Conservation (phyloP, 2,797 vertebrate species). For the Lutjanus argentimaculatus region DNA sequence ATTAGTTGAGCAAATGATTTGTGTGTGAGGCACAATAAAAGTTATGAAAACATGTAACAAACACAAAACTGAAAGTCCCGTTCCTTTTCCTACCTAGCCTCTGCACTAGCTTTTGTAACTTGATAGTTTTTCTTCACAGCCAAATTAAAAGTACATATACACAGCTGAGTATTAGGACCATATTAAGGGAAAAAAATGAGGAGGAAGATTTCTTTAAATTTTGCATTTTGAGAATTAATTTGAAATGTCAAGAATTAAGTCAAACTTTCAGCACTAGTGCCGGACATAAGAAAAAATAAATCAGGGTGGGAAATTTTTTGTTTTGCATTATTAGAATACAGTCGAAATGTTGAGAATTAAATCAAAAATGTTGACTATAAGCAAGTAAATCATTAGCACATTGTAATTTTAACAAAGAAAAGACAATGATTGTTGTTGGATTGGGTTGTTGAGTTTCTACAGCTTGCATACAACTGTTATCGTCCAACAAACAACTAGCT, state of each 20-base stretch:
- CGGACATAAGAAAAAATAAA: no score
- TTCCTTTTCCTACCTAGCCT: background rate
- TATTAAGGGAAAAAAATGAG: no score
- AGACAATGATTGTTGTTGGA: background rate
- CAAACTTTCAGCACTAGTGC: no score
- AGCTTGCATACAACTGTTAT: background rate
- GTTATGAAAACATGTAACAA: slow-evolving; percentile 13
- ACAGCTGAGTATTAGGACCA: background rate
- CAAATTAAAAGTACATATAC: background rate
- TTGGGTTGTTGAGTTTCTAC: background rate
- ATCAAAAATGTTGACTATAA: no score
- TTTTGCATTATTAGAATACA: no score
- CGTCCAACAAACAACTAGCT: background rate
- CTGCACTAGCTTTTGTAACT: background rate
- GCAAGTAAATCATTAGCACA: background rate
- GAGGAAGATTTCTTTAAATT: no score
- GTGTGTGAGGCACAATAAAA: slow-evolving; percentile 31
- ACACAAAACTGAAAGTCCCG: background rate
- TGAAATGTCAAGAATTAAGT: no score
- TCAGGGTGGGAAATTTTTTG: no score
- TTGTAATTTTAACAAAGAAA: background rate
- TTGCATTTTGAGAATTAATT: no score
- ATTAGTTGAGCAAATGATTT: slow-evolving; percentile 36
- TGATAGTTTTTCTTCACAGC: background rate
- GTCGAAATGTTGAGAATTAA: no score